Conservation (phyloP, 2,888 invertebrate genomes). For the Acanthosoma haemorrhoidale region DNA sequence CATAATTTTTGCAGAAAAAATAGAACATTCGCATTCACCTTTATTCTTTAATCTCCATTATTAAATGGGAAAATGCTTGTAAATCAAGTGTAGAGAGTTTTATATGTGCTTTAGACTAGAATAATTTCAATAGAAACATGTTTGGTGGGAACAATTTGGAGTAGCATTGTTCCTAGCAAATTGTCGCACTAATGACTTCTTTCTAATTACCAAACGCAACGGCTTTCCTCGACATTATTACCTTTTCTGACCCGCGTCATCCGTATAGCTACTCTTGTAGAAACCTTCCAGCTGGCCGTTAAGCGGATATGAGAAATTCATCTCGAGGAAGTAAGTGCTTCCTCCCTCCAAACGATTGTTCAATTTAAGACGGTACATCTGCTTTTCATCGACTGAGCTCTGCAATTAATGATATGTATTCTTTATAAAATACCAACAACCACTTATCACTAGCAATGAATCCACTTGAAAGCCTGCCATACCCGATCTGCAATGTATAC, state of each 20-base stretch:
- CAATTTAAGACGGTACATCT: slow-evolving; percentile 28
- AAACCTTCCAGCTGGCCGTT: slow-evolving; percentile 61
- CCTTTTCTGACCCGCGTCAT: slow-evolving; percentile 42
- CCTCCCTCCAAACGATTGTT: slow-evolving; percentile 46
- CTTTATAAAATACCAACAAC: too few relatives aligned
- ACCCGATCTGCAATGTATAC: not conserved
- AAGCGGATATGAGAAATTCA: slow-evolving; percentile 58
- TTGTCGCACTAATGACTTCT: too few relatives aligned
- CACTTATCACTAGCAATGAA: too few relatives aligned
- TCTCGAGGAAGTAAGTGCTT: slow-evolving; percentile 50
- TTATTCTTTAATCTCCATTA: too few relatives aligned
- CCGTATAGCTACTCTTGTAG: slow-evolving; percentile 62
- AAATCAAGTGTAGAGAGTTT: too few relatives aligned
- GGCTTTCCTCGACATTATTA: not conserved
- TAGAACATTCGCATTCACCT: too few relatives aligned
- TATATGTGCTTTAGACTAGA: too few relatives aligned
- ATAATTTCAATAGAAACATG: not conserved
- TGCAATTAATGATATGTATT: too few relatives aligned
- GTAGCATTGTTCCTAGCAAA: too few relatives aligned
- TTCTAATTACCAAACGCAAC: too few relatives aligned
- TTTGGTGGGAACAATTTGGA: not conserved
- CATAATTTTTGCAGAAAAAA: too few relatives aligned
- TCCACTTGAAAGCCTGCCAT: not conserved
- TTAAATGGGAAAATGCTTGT: too few relatives aligned
- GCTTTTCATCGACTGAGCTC: slow-evolving; percentile 6